Percentiles rank a stretch among this genome's conserved stretches.
Evolutionary conservation across 2,888 invertebrate genomes (phyloP).

Genomic region (Acrobeloides nanus): DNA sequence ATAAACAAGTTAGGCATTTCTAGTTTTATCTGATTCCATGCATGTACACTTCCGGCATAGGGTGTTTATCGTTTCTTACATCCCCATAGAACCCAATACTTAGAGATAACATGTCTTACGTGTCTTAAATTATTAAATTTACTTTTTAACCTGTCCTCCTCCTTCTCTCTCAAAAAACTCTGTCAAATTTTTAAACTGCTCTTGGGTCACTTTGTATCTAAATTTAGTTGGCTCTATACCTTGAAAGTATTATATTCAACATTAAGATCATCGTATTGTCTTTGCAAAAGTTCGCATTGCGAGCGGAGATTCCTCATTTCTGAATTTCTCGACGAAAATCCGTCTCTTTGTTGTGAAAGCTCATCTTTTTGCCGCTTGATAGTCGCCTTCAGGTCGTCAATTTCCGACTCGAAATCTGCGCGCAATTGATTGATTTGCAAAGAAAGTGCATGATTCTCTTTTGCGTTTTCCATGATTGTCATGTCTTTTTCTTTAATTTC

Average conservation of each 20-base stretch:
- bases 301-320: slow-evolving; percentile 19
- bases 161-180: neutral
- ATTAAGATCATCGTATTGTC: slow-evolving; percentile 19
- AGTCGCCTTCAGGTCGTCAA: neutral
- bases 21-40: too few relatives aligned
- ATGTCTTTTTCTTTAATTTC: slow-evolving; percentile 2
- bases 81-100: too few relatives aligned
- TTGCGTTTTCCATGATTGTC: too few relatives aligned
- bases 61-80: too few relatives aligned
- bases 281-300: slow-evolving; percentile 16
- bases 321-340: slow-evolving; percentile 9
- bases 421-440: too few relatives aligned
- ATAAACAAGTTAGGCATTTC: too few relatives aligned
- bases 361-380: slow-evolving; percentile 5
- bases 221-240: slow-evolving; percentile 7
- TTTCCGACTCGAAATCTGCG: too few relatives aligned
- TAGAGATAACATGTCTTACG: too few relatives aligned
- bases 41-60: too few relatives aligned
- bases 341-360: slow-evolving; percentile 3
- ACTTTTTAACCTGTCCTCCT: slow-evolving; percentile 2
- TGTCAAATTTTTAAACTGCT: slow-evolving; percentile 1
- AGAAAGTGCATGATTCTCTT: too few relatives aligned
- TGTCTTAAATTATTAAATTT: too few relatives aligned
- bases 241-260: slow-evolving; percentile 28
- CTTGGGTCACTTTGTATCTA: slow-evolving; percentile 3